These are phyloP conservation scores for Hycleus phaleratus DNA, from an alignment of 1,140 invertebrate species.

Conservation along the genomic window DNA sequence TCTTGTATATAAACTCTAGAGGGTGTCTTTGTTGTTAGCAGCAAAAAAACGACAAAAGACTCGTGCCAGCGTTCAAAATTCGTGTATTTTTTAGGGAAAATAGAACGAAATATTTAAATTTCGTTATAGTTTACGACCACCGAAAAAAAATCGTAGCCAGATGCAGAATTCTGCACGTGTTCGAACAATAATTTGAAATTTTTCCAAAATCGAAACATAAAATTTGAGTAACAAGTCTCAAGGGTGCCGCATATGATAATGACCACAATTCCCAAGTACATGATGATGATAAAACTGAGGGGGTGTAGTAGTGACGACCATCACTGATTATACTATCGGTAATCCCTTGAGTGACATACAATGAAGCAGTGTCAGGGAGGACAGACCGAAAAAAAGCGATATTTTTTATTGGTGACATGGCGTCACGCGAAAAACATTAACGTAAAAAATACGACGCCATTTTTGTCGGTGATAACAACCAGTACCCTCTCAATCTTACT, in stretches of 20 bases:
- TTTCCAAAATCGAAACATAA: too few species aligned
- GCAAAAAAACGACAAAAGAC: too few species aligned
- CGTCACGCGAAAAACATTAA: slow-evolving; percentile 23
- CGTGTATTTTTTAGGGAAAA: too few species aligned
- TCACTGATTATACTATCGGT: slow-evolving; percentile 2
- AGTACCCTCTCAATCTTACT: slow-evolving; percentile 10
- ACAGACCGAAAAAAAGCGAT: slow-evolving; percentile 8
- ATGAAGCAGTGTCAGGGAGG: neutral
- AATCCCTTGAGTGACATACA: slow-evolving; percentile 15
- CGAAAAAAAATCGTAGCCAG: too few species aligned
- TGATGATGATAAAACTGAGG: too few species aligned
- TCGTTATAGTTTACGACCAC: too few species aligned
- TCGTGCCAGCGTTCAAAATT: too few species aligned
- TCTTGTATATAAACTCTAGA: too few species aligned
- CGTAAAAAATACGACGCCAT: slow-evolving; percentile 23
- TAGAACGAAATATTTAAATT: too few species aligned
- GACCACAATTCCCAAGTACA: neutral
- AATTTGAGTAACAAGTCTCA: neutral
- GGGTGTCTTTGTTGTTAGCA: too few species aligned
- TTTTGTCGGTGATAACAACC: slow-evolving; percentile 20
- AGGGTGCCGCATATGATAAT: neutral
- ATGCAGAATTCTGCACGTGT: too few species aligned
- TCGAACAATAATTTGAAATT: neutral
- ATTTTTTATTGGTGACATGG: slow-evolving; percentile 21
- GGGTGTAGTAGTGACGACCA: neutral